Evolutionary conservation across 2,888 invertebrate genomes (phyloP).

Genomic region (Microctonus hyperodae): DNA sequence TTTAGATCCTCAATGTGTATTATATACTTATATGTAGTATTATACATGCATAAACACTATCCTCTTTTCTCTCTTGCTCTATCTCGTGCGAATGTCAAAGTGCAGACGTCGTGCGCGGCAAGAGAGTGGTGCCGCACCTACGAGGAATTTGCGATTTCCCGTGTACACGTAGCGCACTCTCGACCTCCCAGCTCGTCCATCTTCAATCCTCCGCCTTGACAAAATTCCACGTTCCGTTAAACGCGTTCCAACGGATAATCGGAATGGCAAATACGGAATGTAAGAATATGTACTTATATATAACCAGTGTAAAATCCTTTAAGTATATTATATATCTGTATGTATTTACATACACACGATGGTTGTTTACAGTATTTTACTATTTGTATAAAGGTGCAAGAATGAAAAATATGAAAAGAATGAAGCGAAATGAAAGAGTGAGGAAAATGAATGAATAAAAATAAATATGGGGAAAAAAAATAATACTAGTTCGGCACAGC

Average conservation of each 20-base stretch:
- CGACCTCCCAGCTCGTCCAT: constrained; percentile 36
- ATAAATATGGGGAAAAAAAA: constrained; percentile 35
- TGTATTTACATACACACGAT: not conserved
- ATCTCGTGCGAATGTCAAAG: constrained; percentile 42
- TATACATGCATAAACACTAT: not conserved
- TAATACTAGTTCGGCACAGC: constrained; percentile 53
- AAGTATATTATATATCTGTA: not conserved
- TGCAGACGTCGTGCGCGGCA: constrained; percentile 24
- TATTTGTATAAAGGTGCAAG: not conserved
- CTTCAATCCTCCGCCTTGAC: constrained; percentile 32
- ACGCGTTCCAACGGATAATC: constrained; percentile 34
- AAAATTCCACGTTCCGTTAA: constrained; percentile 35
- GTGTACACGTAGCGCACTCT: constrained; percentile 36
- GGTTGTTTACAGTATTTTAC: not conserved
- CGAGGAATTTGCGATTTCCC: constrained; percentile 58
- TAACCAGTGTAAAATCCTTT: constrained; percentile 18
- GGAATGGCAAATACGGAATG: constrained; percentile 34
- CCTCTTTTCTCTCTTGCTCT: constrained; percentile 20
- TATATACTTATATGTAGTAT: too few relatives aligned
- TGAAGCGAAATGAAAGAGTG: constrained; percentile 3
- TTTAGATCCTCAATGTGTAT: too few relatives aligned
- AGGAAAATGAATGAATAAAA: constrained; percentile 38
- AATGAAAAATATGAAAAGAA: constrained; percentile 2
- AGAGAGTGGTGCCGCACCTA: constrained; percentile 46
- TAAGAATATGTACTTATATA: constrained; percentile 38